Base-by-base conservation (phyloP, 2,113 vertebrate genomes). In the Pteruthius melanotis region DNA sequence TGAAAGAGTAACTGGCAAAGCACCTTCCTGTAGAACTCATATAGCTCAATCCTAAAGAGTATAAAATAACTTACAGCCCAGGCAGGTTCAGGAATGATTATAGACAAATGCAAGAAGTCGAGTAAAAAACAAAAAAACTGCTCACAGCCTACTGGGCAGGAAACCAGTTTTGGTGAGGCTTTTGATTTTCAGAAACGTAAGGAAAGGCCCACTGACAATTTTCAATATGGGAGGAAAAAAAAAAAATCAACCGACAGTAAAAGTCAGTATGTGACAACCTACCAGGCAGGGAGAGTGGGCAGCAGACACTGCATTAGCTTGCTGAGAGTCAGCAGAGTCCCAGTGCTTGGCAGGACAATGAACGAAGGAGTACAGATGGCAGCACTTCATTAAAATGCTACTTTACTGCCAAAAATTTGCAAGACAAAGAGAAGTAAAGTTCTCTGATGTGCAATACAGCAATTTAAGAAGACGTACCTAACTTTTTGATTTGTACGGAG, bases 401-500 rank as follows among this genome's bases (percentile, higher is more conserved):
- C 95, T 83, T 91, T 53, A 95, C 96, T 97, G 96, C 94, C 96
- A 95, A 93, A 89, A 70, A 79, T 78, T 87, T 60, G 90, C 8
- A 7, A 95, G 95, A 96, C 83, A 95, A 88, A 93, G 96, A 96
- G 90, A 82, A 96, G 89, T 68, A 69, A 88, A 94, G 90, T 95
- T 95, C 86, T 95, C 83, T 81, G 86, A 93, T 96, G 97, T 97
- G 97, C 96, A 97, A 97, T 81, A 94, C 64, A 96, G 97, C 97
- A 95, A 96, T 90, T 95, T 84, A 80, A 97, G 94, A 94, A 96
- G 95, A 97, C 66, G 96, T 97, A 97, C 95, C 97, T 95, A 96
- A 87, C 89, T 75, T 94, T 92, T 64, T 72, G 94, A 93, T 95
- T 96, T 84, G 93, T 81, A 96, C 1, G 68, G 87, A 96, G 92